Percentiles rank a stretch among this genome's conserved stretches.
Evolutionary conservation across 2,888 invertebrate species (phyloP).

Genomic region (Melanophora roralis): DNA sequence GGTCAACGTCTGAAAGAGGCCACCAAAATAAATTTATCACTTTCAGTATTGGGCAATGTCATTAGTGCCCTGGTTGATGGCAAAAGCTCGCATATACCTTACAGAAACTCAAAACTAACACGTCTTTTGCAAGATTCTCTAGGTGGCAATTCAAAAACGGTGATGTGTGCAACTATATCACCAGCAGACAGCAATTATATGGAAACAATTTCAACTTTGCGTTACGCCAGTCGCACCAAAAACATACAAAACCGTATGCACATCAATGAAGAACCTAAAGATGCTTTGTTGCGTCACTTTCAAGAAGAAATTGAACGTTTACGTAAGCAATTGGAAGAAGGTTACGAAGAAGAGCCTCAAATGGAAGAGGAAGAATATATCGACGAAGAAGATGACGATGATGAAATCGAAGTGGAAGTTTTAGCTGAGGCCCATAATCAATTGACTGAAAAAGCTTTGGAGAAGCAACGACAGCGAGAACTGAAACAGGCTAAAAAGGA

Average conservation of each 20-base stretch:
- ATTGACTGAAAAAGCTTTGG: slow-evolving; percentile 77
- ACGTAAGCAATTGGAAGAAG: slow-evolving; percentile 89
- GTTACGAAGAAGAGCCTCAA: slow-evolving; percentile 74
- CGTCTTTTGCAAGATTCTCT: slow-evolving; percentile 96
- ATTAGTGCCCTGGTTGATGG: slow-evolving; percentile 99
- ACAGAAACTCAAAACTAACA: slow-evolving; percentile 98
- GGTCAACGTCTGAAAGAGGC: slow-evolving; percentile 96
- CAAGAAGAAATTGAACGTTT: slow-evolving; percentile 97
- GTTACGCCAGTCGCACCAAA: slow-evolving; percentile 98
- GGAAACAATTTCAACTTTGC: slow-evolving; percentile 96
- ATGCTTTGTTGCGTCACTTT: slow-evolving; percentile 95
- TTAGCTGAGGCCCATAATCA: slow-evolving; percentile 79
- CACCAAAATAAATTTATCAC: slow-evolving; percentile 97
- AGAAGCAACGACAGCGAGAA: slow-evolving; percentile 78
- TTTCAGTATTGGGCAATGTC: slow-evolving; percentile 98
- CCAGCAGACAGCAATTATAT: slow-evolving; percentile 97
- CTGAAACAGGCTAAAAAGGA: slow-evolving; percentile 81
- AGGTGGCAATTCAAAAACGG: slow-evolving; percentile 96
- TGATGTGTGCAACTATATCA: slow-evolving; percentile 98
- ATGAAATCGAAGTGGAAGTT: slow-evolving; percentile 78
- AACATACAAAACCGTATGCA: slow-evolving; percentile 97
- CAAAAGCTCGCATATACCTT: slow-evolving; percentile 97
- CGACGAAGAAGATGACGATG: slow-evolving; percentile 77
- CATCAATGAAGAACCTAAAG: slow-evolving; percentile 98
- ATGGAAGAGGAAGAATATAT: slow-evolving; percentile 73